Percentiles rank a stretch among this genome's conserved stretches.
Conservation (phyloP, 2,888 invertebrate species). For the Synanthedon formicaeformis region DNA sequence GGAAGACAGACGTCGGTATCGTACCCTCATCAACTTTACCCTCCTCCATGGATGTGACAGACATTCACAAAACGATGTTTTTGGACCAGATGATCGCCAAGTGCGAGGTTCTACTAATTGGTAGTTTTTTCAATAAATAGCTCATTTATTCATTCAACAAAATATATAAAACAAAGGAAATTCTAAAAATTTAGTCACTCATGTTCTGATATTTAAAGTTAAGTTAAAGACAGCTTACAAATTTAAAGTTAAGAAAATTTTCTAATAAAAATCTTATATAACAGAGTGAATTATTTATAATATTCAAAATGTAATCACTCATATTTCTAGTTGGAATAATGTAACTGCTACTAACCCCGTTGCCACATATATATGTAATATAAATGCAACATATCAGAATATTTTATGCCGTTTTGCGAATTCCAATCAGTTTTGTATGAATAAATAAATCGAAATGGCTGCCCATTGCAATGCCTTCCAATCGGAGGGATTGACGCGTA, state of each 20-base stretch:
- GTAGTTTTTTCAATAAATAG: neutral
- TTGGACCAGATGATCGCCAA: conserved; percentile 9
- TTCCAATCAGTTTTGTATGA: neutral
- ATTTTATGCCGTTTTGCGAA: neutral
- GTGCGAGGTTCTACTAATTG: neutral
- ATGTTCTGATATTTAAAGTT: too few relatives aligned
- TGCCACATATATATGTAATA: too few relatives aligned
- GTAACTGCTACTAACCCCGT: too few relatives aligned
- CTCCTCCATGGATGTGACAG: conserved; percentile 16
- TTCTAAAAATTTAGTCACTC: too few relatives aligned
- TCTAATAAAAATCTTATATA: too few relatives aligned
- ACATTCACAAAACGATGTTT: conserved; percentile 14
- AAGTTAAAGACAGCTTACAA: too few relatives aligned
- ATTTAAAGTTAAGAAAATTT: too few relatives aligned
- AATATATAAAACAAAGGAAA: too few relatives aligned
- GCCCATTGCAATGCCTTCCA: neutral
- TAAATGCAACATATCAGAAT: neutral
- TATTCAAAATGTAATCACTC: too few relatives aligned
- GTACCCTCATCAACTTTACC: conserved; percentile 5
- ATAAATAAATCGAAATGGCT: neutral
- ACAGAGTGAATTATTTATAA: too few relatives aligned
- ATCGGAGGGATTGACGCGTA: neutral
- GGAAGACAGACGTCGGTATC: neutral
- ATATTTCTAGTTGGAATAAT: too few relatives aligned
- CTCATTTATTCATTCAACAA: too few relatives aligned